These are phyloP conservation scores for Meiosimyza platycephala DNA, from an alignment of 2,888 invertebrate species.

Conservation along the genomic window DNA sequence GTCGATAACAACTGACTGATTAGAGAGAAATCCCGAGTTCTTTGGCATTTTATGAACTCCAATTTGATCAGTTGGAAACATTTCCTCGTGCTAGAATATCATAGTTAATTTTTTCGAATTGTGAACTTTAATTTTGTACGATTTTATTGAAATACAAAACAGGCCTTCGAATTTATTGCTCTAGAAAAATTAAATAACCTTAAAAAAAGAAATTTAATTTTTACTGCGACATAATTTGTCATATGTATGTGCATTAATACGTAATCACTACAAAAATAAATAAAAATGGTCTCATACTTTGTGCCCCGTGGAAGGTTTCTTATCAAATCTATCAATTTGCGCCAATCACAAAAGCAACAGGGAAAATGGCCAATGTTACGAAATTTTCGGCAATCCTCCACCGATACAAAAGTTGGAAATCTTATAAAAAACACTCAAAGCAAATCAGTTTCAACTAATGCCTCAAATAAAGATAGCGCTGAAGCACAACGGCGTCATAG, in stretches of 20 bases:
- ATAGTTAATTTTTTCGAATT: too few relatives aligned
- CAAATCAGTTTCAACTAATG: constrained; percentile 14
- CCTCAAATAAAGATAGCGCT: not conserved
- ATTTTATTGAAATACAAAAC: too few relatives aligned
- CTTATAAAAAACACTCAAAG: constrained; percentile 37
- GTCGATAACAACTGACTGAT: too few relatives aligned
- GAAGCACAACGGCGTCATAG: constrained; percentile 48
- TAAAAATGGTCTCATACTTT: constrained; percentile 63
- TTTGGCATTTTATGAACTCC: too few relatives aligned
- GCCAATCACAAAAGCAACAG: constrained; percentile 51
- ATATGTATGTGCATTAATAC: constrained; percentile 6
- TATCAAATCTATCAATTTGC: constrained; percentile 60
- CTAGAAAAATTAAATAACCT: too few relatives aligned
- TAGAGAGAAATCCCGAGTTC: too few relatives aligned
- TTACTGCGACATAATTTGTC: too few relatives aligned
- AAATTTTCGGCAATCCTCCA: constrained; percentile 51
- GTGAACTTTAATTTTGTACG: too few relatives aligned
- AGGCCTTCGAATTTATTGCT: too few relatives aligned
- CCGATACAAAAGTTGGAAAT: constrained; percentile 34
- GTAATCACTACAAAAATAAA: constrained; percentile 21
- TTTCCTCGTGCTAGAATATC: too few relatives aligned
- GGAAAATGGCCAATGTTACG: constrained; percentile 55
- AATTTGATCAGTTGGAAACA: too few relatives aligned
- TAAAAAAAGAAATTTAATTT: too few relatives aligned
- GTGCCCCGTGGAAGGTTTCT: constrained; percentile 62